These are phyloP conservation scores for Alectura lathami DNA, from an alignment of 2,113 vertebrate species.

Conservation along the genomic window DNA sequence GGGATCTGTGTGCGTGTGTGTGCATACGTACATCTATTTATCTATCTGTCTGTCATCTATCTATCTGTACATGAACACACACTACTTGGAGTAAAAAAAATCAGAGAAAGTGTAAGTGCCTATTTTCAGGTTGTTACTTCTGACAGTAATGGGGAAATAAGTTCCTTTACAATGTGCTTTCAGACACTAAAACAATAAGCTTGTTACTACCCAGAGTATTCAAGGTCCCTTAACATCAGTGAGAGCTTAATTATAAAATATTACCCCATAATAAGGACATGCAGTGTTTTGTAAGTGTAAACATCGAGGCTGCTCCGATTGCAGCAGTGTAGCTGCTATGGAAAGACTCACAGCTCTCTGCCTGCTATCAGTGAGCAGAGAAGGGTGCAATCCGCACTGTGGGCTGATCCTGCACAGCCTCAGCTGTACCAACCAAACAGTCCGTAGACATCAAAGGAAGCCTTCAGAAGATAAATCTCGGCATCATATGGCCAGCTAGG, in stretches of 20 bases:
- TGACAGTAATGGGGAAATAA: background rate
- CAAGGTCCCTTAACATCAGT: background rate
- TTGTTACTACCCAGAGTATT: background rate
- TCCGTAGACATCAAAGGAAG: background rate
- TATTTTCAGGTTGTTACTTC: background rate
- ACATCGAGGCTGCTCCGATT: background rate
- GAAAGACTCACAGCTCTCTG: background rate
- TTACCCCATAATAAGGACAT: background rate
- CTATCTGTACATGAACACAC: too few relatives aligned
- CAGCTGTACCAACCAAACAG: background rate
- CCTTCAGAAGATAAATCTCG: background rate
- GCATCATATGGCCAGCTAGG: background rate
- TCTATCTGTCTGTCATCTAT: too few relatives aligned
- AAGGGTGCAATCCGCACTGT: background rate
- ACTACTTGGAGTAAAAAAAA: background rate
- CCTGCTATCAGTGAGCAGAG: background rate
- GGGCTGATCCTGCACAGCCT: fast-evolving
- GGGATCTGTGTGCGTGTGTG: background rate
- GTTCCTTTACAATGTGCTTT: constrained; percentile 23
- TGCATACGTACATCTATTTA: fast-evolving
- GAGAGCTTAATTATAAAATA: constrained; percentile 33
- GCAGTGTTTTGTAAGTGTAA: background rate
- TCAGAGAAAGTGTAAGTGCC: background rate
- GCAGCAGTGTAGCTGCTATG: background rate
- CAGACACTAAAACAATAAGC: background rate